A percentile compares a stretch with the other conserved stretches of the same genome.
phyloP scores from a whole-genome alignment of 1,140 invertebrate genomes.

The Maconellicoccus hirsutus region DNA sequence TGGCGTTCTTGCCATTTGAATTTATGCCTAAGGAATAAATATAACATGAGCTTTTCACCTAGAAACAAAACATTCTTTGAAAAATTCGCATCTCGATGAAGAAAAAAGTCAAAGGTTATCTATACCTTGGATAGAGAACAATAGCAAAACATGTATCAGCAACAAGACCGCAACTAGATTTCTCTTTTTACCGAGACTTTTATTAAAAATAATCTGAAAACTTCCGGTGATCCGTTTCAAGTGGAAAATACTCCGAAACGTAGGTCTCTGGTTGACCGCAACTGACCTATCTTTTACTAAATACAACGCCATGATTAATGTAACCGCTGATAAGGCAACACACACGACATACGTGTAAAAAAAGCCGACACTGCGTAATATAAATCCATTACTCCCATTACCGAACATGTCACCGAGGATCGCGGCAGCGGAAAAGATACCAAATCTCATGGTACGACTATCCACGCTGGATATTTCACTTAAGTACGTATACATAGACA shows the following conservation, averaged over 20 bases:
- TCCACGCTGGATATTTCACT: neutral
- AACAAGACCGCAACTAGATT: neutral
- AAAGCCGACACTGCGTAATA: neutral
- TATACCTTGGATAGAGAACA: too few species aligned
- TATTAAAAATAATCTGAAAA: neutral
- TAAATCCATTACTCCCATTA: neutral
- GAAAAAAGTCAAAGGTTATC: too few species aligned
- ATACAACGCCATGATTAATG: neutral
- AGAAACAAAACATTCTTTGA: neutral
- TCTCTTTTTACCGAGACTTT: neutral
- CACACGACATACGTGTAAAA: neutral
- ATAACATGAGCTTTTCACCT: constrained; percentile 28
- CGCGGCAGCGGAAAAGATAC: neutral
- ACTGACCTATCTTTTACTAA: neutral
- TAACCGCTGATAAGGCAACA: neutral
- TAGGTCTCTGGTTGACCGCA: neutral
- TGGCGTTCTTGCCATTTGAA: constrained; percentile 28
- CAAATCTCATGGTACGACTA: neutral
- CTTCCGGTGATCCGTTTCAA: neutral
- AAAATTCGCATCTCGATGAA: neutral
- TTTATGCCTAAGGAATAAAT: constrained; percentile 29
- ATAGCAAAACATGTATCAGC: neutral
- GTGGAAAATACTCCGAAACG: neutral
- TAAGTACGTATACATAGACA: neutral
- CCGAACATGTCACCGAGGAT: neutral